Conservation (phyloP, 2,888 invertebrate genomes). For the Hyppa rectilinea region DNA sequence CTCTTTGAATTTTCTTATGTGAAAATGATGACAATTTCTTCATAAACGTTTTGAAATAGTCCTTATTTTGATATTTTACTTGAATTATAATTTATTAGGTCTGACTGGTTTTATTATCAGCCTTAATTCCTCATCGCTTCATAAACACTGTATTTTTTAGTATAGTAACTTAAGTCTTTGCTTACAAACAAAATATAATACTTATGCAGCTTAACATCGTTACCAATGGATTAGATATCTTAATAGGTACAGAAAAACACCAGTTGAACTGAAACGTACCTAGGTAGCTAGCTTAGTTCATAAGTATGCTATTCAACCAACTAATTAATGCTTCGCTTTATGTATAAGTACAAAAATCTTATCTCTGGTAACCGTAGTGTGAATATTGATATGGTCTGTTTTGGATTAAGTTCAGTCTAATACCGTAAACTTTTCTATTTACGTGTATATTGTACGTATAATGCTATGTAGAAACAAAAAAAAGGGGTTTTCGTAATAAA, state of each 20-base stretch:
- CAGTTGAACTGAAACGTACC: not conserved
- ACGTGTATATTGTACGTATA: not conserved
- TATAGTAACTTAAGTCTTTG: no score
- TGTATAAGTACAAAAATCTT: not conserved
- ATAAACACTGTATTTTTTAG: not conserved
- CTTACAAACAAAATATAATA: not conserved
- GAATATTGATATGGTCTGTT: not conserved
- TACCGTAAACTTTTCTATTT: not conserved
- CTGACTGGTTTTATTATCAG: not conserved
- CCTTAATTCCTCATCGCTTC: not conserved
- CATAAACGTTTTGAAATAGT: no score
- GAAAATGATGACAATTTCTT: no score
- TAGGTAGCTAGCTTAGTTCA: not conserved
- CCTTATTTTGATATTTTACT: no score
- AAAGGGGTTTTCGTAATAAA: constrained; percentile 65
- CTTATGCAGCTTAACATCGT: not conserved
- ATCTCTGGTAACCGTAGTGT: not conserved
- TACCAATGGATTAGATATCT: not conserved
- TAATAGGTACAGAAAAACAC: not conserved
- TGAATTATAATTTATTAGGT: no score
- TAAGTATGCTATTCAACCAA: not conserved
- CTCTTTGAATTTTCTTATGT: no score
- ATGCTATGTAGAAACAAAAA: not conserved
- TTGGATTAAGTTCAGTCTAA: not conserved
- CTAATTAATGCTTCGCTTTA: not conserved